phyloP scores from a whole-genome alignment of 2,113 vertebrate species.

The Chaenogobius annularis region DNA sequence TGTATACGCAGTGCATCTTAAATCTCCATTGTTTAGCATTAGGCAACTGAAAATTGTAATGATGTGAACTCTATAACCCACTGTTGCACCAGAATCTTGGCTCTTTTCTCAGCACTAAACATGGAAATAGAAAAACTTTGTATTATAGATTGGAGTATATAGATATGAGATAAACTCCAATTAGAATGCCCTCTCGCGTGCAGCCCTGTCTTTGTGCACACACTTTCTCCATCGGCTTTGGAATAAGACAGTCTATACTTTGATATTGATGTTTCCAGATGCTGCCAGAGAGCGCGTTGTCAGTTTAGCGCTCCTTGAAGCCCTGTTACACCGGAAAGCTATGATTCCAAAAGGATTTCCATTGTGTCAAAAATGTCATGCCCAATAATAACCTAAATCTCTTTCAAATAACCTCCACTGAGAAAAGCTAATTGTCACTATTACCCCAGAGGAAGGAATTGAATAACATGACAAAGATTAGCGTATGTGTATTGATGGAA shows the following conservation, averaged over 20 bases:
- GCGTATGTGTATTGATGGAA: neutral
- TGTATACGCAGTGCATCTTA: too few species aligned
- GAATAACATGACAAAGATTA: conserved; percentile 3
- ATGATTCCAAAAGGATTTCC: conserved; percentile 4
- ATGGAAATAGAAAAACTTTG: neutral
- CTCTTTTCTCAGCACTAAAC: neutral
- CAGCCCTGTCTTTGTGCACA: neutral
- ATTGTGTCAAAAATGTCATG: neutral
- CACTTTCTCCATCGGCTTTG: neutral
- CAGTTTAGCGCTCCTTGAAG: neutral
- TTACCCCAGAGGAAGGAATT: neutral
- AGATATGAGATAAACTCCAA: neutral
- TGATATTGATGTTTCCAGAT: conserved; percentile 9
- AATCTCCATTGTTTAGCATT: too few species aligned
- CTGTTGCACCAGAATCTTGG: neutral
- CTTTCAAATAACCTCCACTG: neutral
- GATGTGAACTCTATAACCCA: neutral
- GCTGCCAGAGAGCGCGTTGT: conserved; percentile 3
- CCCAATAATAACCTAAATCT: conserved; percentile 1
- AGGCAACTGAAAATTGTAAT: too few species aligned
- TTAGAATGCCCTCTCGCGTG: neutral
- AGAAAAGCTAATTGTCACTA: conserved; percentile 3
- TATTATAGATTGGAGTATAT: neutral
- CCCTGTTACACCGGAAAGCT: neutral
- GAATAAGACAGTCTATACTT: neutral